These are phyloP conservation scores for Lucifuga dentata DNA, from an alignment of 2,113 vertebrate genomes.

Conservation along the genomic window DNA sequence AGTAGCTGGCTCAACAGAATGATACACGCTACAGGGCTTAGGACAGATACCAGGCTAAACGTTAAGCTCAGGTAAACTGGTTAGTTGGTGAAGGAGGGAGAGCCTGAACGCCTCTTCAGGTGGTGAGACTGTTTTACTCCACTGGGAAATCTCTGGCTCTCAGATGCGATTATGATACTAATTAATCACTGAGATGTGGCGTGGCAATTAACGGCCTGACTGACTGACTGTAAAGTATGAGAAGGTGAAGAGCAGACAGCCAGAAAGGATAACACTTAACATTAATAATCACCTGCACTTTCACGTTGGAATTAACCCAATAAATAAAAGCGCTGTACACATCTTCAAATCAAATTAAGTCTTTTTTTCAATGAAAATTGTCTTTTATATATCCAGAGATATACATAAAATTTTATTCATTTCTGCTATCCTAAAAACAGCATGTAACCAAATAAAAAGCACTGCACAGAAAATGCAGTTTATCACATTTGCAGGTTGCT, in stretches of 20 bases:
- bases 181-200: conserved; percentile 62
- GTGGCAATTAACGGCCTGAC: conserved; percentile 51
- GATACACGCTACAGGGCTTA: background rate
- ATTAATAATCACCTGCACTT: no score
- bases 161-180: conserved; percentile 67
- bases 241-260: conserved; percentile 14
- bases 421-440: no score
- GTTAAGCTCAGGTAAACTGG: background rate
- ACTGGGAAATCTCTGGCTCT: conserved; percentile 41
- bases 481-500: no score
- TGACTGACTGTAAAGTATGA: conserved; percentile 50
- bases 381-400: no score
- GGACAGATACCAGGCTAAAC: background rate
- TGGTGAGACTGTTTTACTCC: conserved; percentile 38
- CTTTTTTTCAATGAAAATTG: no score
- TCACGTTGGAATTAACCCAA: no score
- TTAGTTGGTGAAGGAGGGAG: background rate
- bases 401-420: no score
- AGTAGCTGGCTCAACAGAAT: no score
- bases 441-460: no score
- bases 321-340: no score
- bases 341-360: no score
- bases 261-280: conserved; percentile 1
- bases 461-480: no score
- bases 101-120: background rate